A percentile compares a stretch with the other conserved stretches of the same genome.
Evolutionary conservation across 1,140 invertebrate species (phyloP).

Genomic region (Pseudomyrmex cubaensis): DNA sequence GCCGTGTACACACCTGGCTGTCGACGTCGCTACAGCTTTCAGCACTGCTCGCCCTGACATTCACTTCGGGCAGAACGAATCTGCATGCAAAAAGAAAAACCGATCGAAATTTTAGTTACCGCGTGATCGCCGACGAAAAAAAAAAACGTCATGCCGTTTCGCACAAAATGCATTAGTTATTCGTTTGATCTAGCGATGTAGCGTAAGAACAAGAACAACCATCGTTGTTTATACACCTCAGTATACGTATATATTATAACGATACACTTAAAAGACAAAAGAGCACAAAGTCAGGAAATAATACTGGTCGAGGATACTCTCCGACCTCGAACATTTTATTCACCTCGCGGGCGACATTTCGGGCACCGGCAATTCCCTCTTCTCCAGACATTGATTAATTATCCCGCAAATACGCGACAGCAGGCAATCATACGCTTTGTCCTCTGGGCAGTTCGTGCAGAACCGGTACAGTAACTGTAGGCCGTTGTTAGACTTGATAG

Average conservation of each 20-base stretch:
- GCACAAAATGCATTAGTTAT: neutral
- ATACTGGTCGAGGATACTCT: neutral
- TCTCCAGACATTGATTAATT: constrained; percentile 88
- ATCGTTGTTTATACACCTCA: neutral
- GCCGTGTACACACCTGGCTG: constrained; percentile 76
- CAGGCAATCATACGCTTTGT: constrained; percentile 87
- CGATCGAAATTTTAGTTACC: neutral
- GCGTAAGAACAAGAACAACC: neutral
- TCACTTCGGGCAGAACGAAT: constrained; percentile 78
- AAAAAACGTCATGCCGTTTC: neutral
- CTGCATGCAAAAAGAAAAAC: constrained; percentile 62
- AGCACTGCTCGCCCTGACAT: constrained; percentile 76
- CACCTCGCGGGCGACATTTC: constrained; percentile 85
- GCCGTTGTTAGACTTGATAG: constrained; percentile 87
- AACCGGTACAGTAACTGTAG: constrained; percentile 88
- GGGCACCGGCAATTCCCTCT: constrained; percentile 87
- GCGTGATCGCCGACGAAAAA: neutral
- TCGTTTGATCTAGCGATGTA: neutral
- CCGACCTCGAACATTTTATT: constrained; percentile 64
- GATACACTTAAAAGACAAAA: neutral
- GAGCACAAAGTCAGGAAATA: neutral
- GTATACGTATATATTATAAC: neutral
- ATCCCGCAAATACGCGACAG: constrained; percentile 88
- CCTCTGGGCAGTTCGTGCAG: constrained; percentile 88
- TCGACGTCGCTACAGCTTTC: constrained; percentile 81